phyloP scores from a whole-genome alignment of 2,113 vertebrate species.

The Craseonycteris thonglongyai region DNA sequence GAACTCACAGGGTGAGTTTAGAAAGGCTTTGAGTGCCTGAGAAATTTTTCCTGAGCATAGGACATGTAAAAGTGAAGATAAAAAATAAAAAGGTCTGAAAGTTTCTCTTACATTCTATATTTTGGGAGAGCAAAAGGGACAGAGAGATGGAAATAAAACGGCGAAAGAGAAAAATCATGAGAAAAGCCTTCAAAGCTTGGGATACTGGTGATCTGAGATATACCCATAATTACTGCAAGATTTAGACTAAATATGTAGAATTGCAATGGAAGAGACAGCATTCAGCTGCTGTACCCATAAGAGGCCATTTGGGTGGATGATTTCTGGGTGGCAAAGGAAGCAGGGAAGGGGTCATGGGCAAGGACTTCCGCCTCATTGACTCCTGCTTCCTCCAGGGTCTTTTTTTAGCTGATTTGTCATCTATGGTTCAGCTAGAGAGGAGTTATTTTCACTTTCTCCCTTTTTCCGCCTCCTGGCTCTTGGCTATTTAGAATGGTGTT shows the following conservation, averaged over 20 bases:
- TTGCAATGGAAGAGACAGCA: background rate
- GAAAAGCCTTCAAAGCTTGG: background rate
- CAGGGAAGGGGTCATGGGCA: conserved; percentile 55
- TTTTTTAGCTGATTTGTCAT: conserved; percentile 67
- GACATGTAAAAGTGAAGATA: background rate
- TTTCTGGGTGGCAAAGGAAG: background rate
- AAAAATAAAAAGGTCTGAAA: background rate
- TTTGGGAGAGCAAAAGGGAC: fast-evolving
- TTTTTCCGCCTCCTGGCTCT: conserved; percentile 53
- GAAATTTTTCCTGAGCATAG: background rate
- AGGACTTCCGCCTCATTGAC: conserved; percentile 70
- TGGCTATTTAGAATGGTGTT: conserved; percentile 45
- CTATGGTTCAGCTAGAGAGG: conserved; percentile 54
- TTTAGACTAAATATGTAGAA: background rate
- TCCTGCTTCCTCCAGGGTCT: conserved; percentile 56
- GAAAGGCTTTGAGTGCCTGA: background rate
- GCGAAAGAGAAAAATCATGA: background rate
- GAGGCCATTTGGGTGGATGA: background rate
- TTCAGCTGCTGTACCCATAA: background rate
- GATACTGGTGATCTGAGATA: background rate
- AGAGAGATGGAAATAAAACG: background rate
- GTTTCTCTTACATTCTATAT: background rate
- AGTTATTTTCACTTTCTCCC: conserved; percentile 62
- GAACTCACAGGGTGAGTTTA: background rate
- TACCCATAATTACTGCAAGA: background rate